A percentile compares a stretch with the other conserved stretches of the same genome.
phyloP scores from a whole-genome alignment of 1,140 invertebrate species.

The Neodiprion fabricii region DNA sequence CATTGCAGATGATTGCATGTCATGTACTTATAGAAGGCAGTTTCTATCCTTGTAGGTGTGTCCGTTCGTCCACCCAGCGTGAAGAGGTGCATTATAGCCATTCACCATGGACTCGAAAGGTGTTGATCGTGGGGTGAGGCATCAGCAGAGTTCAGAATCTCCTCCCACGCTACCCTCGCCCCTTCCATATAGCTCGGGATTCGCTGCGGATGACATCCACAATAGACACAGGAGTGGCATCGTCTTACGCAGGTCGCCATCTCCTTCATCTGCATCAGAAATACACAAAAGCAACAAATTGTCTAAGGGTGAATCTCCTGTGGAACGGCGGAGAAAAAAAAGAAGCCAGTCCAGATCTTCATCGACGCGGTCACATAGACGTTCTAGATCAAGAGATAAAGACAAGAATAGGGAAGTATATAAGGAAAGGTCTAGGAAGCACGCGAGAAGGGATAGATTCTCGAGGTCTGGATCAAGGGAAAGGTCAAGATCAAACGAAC shows the following conservation, averaged over 20 bases:
- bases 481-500: slow-evolving; percentile 31
- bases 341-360: slow-evolving; percentile 39
- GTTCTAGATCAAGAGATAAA: slow-evolving; percentile 45
- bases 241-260: background rate
- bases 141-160: slow-evolving; percentile 38
- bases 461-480: slow-evolving; percentile 35
- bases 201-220: slow-evolving; percentile 38
- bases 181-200: slow-evolving; percentile 48
- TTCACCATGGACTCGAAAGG: slow-evolving; percentile 43
- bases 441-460: slow-evolving; percentile 47
- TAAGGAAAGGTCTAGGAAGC: slow-evolving; percentile 36
- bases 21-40: slow-evolving; percentile 60
- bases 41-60: slow-evolving; percentile 63
- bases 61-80: slow-evolving; percentile 28
- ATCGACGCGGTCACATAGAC: slow-evolving; percentile 37
- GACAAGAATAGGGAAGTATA: slow-evolving; percentile 39
- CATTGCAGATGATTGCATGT: slow-evolving; percentile 36
- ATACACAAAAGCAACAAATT: background rate
- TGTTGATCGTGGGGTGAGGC: slow-evolving; percentile 39
- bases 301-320: background rate
- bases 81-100: background rate
- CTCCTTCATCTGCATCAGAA: slow-evolving; percentile 13
- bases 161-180: slow-evolving; percentile 52
- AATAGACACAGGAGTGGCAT: slow-evolving; percentile 36
- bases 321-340: background rate